These are phyloP conservation scores for Crematogaster levior DNA, from an alignment of 2,888 invertebrate species.

Conservation along the genomic window DNA sequence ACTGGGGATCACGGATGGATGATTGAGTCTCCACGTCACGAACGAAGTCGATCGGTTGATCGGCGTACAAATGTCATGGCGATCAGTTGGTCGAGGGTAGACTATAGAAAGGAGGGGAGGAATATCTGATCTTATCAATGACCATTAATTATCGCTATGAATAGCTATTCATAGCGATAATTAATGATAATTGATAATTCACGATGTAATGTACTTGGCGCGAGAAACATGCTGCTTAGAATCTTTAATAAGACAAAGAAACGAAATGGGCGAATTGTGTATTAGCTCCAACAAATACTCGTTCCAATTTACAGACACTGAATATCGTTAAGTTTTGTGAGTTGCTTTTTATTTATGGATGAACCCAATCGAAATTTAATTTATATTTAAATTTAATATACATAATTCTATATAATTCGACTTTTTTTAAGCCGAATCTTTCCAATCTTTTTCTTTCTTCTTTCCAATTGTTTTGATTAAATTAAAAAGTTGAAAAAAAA, in stretches of 20 bases:
- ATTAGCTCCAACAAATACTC: not conserved
- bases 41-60: constrained; percentile 32
- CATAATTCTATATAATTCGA: too few relatives aligned
- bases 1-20: constrained; percentile 37
- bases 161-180: constrained; percentile 12
- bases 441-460: too few relatives aligned
- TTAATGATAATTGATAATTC: not conserved
- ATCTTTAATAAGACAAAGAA: not conserved
- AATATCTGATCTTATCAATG: not conserved
- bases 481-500: not conserved
- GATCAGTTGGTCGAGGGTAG: not conserved
- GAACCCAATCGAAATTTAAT: not conserved
- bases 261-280: not conserved
- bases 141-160: not conserved
- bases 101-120: not conserved
- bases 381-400: not conserved
- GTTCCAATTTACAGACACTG: not conserved
- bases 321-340: not conserved
- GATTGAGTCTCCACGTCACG: constrained; percentile 36
- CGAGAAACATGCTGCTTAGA: not conserved
- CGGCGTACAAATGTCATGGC: constrained; percentile 30
- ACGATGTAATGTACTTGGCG: not conserved
- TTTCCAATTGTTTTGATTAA: not conserved
- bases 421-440: not conserved
- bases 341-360: not conserved